phyloP scores from a whole-genome alignment of 2,888 invertebrate genomes.

The Trissolcus brochymenae region DNA sequence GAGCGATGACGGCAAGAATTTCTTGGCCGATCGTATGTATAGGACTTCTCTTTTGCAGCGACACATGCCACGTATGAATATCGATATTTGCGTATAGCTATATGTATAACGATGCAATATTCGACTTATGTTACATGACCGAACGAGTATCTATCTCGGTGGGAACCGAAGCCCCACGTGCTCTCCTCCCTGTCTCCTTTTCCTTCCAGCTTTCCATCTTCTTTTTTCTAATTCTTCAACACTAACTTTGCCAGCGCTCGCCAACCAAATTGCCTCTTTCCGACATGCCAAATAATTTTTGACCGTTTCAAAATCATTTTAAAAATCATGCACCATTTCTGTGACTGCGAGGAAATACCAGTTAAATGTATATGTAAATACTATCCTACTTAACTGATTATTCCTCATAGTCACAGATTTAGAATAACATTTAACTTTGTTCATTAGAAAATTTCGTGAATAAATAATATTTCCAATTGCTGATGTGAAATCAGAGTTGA shows the following conservation, averaged over 20 bases:
- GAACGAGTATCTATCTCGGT: slow-evolving; percentile 76
- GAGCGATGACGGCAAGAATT: slow-evolving; percentile 70
- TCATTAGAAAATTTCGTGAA: too few species aligned
- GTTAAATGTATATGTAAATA: too few species aligned
- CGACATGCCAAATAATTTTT: not conserved
- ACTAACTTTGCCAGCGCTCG: not conserved
- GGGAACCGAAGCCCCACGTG: slow-evolving; percentile 75
- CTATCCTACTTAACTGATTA: too few species aligned
- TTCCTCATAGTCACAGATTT: too few species aligned
- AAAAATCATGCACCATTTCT: too few species aligned
- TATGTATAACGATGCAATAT: slow-evolving; percentile 69
- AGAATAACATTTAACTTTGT: too few species aligned
- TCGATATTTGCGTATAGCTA: slow-evolving; percentile 56
- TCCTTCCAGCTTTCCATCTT: slow-evolving; percentile 36
- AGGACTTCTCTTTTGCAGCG: slow-evolving; percentile 70
- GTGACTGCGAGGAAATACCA: too few species aligned
- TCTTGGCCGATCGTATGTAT: slow-evolving; percentile 72
- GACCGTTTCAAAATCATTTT: too few species aligned
- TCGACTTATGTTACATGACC: slow-evolving; percentile 75
- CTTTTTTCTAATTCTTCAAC: slow-evolving; percentile 38
- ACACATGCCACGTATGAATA: slow-evolving; percentile 59
- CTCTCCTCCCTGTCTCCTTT: slow-evolving; percentile 51
- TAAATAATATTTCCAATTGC: too few species aligned
- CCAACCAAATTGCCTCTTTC: not conserved
- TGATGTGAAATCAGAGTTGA: too few species aligned